Evolutionary conservation across 2,113 vertebrate species (phyloP).

Genomic region (Romanogobio albipinnatus): DNA sequence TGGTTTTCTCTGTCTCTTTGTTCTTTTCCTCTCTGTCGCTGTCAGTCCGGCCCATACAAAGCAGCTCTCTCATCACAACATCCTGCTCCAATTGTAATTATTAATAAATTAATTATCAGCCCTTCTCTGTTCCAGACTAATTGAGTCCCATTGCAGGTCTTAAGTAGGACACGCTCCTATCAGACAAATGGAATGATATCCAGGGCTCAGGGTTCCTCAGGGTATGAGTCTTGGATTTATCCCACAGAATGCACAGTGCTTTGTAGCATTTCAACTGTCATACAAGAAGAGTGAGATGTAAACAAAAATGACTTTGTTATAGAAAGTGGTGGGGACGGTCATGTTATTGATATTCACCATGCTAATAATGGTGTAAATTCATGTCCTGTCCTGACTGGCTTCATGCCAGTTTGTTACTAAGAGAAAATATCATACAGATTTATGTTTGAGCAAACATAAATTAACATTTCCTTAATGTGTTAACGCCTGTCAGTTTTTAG

Average conservation of each 20-base stretch:
- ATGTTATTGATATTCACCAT: not conserved
- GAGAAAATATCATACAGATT: not conserved
- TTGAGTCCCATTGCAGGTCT: slow-evolving; percentile 78
- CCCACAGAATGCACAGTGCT: slow-evolving; percentile 62
- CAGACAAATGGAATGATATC: slow-evolving; percentile 77
- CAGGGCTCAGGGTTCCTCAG: slow-evolving; percentile 67
- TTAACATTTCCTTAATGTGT: not conserved
- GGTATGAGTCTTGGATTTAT: slow-evolving; percentile 65
- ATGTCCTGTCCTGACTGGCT: not conserved
- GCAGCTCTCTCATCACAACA: slow-evolving; percentile 68
- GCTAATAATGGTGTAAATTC: not conserved
- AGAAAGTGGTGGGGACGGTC: not conserved
- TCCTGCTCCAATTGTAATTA: slow-evolving; percentile 73
- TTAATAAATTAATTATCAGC: slow-evolving; percentile 80
- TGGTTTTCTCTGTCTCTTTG: slow-evolving; percentile 33
- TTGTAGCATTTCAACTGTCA: slow-evolving; percentile 51
- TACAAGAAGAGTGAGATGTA: not conserved
- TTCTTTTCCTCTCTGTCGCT: slow-evolving; percentile 58
- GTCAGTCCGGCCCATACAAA: slow-evolving; percentile 64
- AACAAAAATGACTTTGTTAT: slow-evolving; percentile 5
- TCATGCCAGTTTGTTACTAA: not conserved
- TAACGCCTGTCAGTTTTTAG: not conserved
- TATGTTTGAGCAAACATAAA: not conserved
- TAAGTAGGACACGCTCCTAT: slow-evolving; percentile 77
- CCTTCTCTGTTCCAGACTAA: slow-evolving; percentile 77